Evolutionary conservation across 2,888 invertebrate species (phyloP).

Genomic region (Exocentrus adspersus): DNA sequence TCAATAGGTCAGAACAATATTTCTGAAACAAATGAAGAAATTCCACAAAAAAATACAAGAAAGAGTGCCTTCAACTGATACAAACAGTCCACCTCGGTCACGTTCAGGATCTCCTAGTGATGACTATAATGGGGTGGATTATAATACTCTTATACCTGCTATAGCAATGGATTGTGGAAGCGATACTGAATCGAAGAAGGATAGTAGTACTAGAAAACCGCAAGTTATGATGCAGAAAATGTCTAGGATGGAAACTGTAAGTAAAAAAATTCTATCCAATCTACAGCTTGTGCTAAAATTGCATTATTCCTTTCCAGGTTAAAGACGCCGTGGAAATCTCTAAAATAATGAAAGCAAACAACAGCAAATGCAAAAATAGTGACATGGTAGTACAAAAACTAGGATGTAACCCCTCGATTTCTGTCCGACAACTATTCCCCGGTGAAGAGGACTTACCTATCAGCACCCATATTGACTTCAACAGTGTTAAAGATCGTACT

Average conservation of each 20-base stretch:
- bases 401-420: slow-evolving; percentile 85
- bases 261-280: too few species aligned
- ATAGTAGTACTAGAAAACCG: slow-evolving; percentile 31
- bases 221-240: slow-evolving; percentile 35
- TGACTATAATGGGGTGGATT: slow-evolving; percentile 58
- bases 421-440: slow-evolving; percentile 82
- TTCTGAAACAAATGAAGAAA: slow-evolving; percentile 62
- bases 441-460: slow-evolving; percentile 86
- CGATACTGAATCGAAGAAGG: slow-evolving; percentile 57
- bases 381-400: slow-evolving; percentile 73
- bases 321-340: slow-evolving; percentile 44
- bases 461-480: slow-evolving; percentile 79
- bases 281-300: too few species aligned
- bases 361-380: slow-evolving; percentile 59
- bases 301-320: slow-evolving; percentile 34
- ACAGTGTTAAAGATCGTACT: slow-evolving; percentile 75
- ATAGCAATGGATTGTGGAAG: slow-evolving; percentile 56
- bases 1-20: slow-evolving; percentile 45
- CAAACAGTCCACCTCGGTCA: slow-evolving; percentile 51
- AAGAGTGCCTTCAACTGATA: slow-evolving; percentile 56
- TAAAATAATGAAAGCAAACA: slow-evolving; percentile 32
- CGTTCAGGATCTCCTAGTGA: slow-evolving; percentile 60
- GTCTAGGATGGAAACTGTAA: slow-evolving; percentile 43
- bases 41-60: slow-evolving; percentile 47
- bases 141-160: slow-evolving; percentile 60